Evolutionary conservation across 2,888 invertebrate genomes (phyloP), one percentile per base, ranked within the genome.

Genomic region (Monopis laevigella): DNA sequence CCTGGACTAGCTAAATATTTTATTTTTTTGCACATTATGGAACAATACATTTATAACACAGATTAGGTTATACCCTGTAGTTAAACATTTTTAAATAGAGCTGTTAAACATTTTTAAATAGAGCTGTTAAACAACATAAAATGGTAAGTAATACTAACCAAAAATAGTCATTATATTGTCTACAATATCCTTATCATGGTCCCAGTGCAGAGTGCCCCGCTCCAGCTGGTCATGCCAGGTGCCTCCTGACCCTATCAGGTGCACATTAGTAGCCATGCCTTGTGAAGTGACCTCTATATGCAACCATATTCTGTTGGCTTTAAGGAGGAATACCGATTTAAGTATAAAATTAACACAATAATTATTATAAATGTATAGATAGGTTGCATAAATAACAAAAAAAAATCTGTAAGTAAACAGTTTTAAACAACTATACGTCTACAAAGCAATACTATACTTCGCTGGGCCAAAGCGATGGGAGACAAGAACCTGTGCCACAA

Each of bases 181-280:
- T 21, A 73, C 63, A 50, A 78, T 72, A 45, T 65, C 59, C 50
- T 60, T 65, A 46, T 77, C 75, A 62, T 74, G 69, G 46, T 78
- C 73, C 78, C 78, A 78, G 30, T 48, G 49, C 2, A 67, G 46
- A 4, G 77, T 56, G 2, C 70, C 66, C 13, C 49, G 45, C 48
- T 77, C 67, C 39, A 77, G 46, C 48, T 68, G 71, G 29, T 65
- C 58, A 34, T 66, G 58, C 70, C 65, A 69, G 6, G 49, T 34
- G 12, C 62, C 64, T 2, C 67, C 62, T 40, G 72, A 61, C n/a
- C 74, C 73, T 21, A 77, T 50, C 8, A 77, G 53, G 47, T 70
- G 65, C 2, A 78, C 53, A 48, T 75, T 75, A 35, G 58, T 61
- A 3, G 70, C 73, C 14, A 58, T 51, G 1, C 78, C 77, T 46